These are phyloP conservation scores for Agriotes lineatus DNA, from an alignment of 2,888 invertebrate genomes.

Conservation along the genomic window DNA sequence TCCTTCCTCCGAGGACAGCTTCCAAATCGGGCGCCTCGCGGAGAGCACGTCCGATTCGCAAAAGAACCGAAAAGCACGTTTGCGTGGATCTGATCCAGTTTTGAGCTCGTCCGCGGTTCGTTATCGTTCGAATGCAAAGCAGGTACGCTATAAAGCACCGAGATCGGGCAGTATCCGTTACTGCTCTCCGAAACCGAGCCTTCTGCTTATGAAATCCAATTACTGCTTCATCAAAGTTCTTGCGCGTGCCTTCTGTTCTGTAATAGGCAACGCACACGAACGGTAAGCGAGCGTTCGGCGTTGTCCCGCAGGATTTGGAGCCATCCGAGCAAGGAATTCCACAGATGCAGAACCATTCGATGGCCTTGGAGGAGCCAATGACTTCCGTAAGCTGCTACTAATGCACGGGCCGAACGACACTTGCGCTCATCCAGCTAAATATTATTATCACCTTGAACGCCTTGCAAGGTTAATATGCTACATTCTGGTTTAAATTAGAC, in stretches of 20 bases:
- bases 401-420: conserved; percentile 58
- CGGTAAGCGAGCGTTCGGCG: conserved; percentile 20
- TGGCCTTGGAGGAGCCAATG: conserved; percentile 60
- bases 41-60: conserved; percentile 47
- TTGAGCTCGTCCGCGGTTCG: conserved; percentile 32
- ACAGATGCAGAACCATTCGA: conserved; percentile 42
- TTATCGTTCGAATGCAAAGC: conserved; percentile 36
- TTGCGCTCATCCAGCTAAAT: conserved; percentile 53
- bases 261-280: conserved; percentile 23
- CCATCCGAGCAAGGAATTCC: conserved; percentile 47
- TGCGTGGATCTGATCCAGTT: conserved; percentile 56
- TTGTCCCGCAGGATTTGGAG: conserved; percentile 36
- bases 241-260: conserved; percentile 15
- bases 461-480: conserved; percentile 52
- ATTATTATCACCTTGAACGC: conserved; percentile 19
- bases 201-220: conserved; percentile 13
- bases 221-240: conserved; percentile 13
- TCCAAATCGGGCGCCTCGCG: conserved; percentile 18
- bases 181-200: background rate
- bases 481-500: conserved; percentile 34
- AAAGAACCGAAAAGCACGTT: conserved; percentile 48
- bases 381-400: conserved; percentile 56
- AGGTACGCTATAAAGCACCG: conserved; percentile 8
- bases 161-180: background rate
- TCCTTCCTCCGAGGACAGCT: background rate